phyloP scores from a whole-genome alignment of 1,140 invertebrate species.

The Pachyrhynchus sulphureomaculatus region DNA sequence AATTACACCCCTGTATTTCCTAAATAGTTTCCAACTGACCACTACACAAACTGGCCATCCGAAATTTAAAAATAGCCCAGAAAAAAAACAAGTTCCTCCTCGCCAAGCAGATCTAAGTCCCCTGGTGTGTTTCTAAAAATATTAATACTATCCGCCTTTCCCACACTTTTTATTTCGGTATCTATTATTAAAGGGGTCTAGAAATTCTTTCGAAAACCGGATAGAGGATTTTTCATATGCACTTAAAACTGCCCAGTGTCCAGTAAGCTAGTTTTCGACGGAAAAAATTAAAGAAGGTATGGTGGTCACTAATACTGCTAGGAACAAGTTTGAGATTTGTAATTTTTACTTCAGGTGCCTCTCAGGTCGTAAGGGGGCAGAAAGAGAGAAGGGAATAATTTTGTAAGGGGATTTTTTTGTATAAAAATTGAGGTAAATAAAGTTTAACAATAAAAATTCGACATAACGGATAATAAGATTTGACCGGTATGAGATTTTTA shows the following conservation, averaged over 20 bases:
- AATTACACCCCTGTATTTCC: conserved; percentile 21
- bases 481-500: too few relatives aligned
- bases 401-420: too few relatives aligned
- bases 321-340: conserved; percentile 15
- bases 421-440: too few relatives aligned
- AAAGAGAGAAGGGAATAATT: not conserved
- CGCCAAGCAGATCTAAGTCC: conserved; percentile 8
- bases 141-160: conserved; percentile 17
- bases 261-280: conserved; percentile 20
- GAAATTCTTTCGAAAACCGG: conserved; percentile 5
- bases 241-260: conserved; percentile 13
- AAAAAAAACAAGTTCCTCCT: conserved; percentile 14
- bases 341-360: conserved; percentile 4
- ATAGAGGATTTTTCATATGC: not conserved
- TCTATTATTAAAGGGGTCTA: conserved; percentile 19
- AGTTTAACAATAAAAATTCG: too few relatives aligned
- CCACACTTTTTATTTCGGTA: conserved; percentile 12
- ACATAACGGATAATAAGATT: too few relatives aligned
- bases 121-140: conserved; percentile 16
- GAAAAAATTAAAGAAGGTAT: conserved; percentile 5
- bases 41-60: conserved; percentile 15
- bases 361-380: conserved; percentile 1
- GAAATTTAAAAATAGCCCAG: not conserved
- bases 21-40: conserved; percentile 22
- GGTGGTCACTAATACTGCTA: conserved; percentile 15